Base-by-base conservation (phyloP, 2,797 vertebrate genomes). In the Geotrypetes seraphini region DNA sequence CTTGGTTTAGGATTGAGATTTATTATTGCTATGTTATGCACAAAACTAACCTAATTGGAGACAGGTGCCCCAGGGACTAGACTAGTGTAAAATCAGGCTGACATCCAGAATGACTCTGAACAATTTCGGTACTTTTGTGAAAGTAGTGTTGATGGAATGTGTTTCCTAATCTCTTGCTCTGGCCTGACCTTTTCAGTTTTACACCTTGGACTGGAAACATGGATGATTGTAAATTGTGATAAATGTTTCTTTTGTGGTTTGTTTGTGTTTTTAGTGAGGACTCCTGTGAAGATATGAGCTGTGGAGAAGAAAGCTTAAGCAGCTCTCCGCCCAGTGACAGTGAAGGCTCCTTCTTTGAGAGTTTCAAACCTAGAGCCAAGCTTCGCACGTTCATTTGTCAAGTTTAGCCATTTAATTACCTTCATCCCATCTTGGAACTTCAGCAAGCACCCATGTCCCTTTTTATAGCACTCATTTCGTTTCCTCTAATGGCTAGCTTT, bases 281-380 rank as follows among this genome's bases (percentile, higher is more conserved):
- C 41, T 97, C 86, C 0, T 79, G 79, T 22, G 92, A 96, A 70
- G 94, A 97, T 17, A 83, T 92, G 82, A 97, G 92, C 44, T 92
- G 89, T 1, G 89, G 91, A 7, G 92, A 98, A 45, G 92, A 97
- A 68, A 85, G 80, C 36, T 81, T 94, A 28, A 87, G 92, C 82
- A 88, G 82, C 16, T 94, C 90, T 25, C 77, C 87, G 49, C 80
- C 78, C 2, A 84, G 86, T 11, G 84, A 91, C 4, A 68, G 81
- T 1, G 91, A 89, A 46, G 83, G 81, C 19, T 35, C 71, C 24
- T 95, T 84, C 78, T 90, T 91, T 8, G 71, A 76, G 6, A 64
- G 77, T 53, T 79, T 87, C 63, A 65, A 66, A 15, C 66, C 56
- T 26, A 72, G 83, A 51, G 53, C 63, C 1, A 73, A 71, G 57